These are phyloP conservation scores for Harpagoxenus sublaevis DNA, from an alignment of 2,888 invertebrate genomes.

Conservation along the genomic window DNA sequence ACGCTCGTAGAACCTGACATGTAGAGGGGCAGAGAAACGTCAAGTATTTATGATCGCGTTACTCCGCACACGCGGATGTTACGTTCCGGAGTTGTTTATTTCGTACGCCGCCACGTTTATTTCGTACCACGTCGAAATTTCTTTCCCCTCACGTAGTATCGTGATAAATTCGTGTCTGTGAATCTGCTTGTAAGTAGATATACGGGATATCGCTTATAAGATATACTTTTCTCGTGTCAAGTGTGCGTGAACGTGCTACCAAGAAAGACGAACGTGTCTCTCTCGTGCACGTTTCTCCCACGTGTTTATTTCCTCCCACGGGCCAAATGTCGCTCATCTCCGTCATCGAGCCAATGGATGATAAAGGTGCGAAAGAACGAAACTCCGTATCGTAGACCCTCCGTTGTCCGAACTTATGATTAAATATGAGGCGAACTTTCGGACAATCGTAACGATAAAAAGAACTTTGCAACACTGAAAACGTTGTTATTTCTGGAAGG, in stretches of 20 bases:
- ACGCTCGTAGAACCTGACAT: background rate
- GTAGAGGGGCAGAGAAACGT: background rate
- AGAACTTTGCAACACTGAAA: background rate
- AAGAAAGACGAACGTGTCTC: background rate
- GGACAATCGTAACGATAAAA: background rate
- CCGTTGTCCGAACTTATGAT: background rate
- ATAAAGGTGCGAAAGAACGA: slow-evolving; percentile 33
- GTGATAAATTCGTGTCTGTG: slow-evolving; percentile 1
- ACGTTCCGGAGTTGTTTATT: background rate
- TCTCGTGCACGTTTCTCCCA: background rate
- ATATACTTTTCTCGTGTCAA: slow-evolving; percentile 25
- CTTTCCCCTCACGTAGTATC: background rate
- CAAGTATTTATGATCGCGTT: background rate
- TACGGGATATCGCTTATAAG: background rate
- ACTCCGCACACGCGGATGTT: background rate
- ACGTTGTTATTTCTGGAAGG: background rate
- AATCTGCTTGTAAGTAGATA: background rate
- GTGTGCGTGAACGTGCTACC: background rate
- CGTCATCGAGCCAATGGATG: slow-evolving; percentile 43
- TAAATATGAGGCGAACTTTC: background rate
- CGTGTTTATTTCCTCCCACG: background rate
- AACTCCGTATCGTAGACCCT: too few species aligned
- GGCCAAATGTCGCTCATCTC: slow-evolving; percentile 51
- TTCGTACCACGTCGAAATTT: background rate
- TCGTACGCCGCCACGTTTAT: background rate